A percentile compares a stretch with the other conserved stretches of the same genome.
Evolutionary conservation across 2,797 vertebrate species (phyloP).

Genomic region (Salarias fasciatus): DNA sequence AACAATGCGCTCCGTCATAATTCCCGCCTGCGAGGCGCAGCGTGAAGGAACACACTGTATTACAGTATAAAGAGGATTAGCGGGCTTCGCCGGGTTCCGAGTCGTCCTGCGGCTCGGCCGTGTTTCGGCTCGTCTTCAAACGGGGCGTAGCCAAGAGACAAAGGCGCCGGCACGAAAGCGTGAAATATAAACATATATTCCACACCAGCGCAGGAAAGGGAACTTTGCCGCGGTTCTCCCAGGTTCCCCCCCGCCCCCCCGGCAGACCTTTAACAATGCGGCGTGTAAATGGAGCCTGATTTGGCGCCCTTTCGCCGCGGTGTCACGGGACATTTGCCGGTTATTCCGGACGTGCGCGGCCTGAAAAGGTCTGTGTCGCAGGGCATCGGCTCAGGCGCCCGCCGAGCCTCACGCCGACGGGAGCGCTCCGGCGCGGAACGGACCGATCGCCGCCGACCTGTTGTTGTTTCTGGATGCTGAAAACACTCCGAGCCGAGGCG

Average conservation of each 20-base stretch:
- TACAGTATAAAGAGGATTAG: constrained; percentile 3
- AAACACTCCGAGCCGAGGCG: neutral
- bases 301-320: constrained; percentile 44
- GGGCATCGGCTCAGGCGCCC: constrained; percentile 24
- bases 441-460: no score
- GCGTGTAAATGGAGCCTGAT: constrained; percentile 36
- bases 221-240: neutral
- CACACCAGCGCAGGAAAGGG: constrained; percentile 7
- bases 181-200: constrained; percentile 18
- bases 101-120: no score
- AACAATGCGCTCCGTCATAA: neutral
- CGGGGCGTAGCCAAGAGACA: neutral
- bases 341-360: constrained; percentile 39
- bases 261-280: constrained; percentile 18
- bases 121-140: constrained; percentile 5
- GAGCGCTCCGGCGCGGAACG: constrained; percentile 13
- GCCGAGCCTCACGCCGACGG: constrained; percentile 32
- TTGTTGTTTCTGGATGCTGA: no score
- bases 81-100: neutral
- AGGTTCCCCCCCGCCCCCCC: neutral
- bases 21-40: neutral
- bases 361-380: constrained; percentile 32
- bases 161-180: constrained; percentile 5
- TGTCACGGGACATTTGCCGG: constrained; percentile 28
- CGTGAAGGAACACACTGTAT: neutral